Evolutionary conservation across 2,797 vertebrate genomes (phyloP), one percentile per base, ranked within the genome.

Genomic region (Rhabdophis nuchalis): DNA sequence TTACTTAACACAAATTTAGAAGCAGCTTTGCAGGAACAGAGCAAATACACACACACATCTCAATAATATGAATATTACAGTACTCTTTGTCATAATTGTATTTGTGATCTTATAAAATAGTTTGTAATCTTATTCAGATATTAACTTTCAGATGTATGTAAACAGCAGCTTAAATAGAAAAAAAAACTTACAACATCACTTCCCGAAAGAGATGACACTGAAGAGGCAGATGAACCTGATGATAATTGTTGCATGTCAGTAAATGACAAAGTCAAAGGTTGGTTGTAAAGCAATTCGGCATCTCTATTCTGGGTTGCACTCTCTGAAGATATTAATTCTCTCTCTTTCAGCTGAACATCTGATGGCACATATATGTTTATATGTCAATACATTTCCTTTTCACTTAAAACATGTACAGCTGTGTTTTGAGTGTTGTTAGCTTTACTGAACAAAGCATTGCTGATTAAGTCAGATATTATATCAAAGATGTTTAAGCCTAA

Each of bases 191-290:
- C 99, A 25, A 99, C 98, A 96, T 99, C 99, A 89, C 99, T 99
- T 94, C 99, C 98, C 0, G 99, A 99, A 89, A 99, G 98, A 0
- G 99, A 99, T 27, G 99, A 99, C 64, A 99, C 98, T 0, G 99
- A 99, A 53, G 99, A 99, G 10, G 99, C 98, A 0, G 99, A 98
- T 0, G 97, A 98, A 82, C 97, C 97, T 0, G 98, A 99, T 0
- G 99, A 99, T 93, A 99, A 98, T 94, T 98, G 98, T 64, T 98
- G 98, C 46, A 98, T 98, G 93, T 98, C 98, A 95, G 98, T 97
- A 96, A 99, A 97, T 64, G 99, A 98, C 98, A 99, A 97, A 36
- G 98, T 96, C 60, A 98, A 98, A 95, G 98, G 98, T 0, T 98
- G 98, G 90, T 98, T 98, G 93, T 98, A 98, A 27, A 98, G 97